These are phyloP conservation scores for Formicarius rufipectus DNA, from an alignment of 2,113 vertebrate genomes.

Conservation along the genomic window DNA sequence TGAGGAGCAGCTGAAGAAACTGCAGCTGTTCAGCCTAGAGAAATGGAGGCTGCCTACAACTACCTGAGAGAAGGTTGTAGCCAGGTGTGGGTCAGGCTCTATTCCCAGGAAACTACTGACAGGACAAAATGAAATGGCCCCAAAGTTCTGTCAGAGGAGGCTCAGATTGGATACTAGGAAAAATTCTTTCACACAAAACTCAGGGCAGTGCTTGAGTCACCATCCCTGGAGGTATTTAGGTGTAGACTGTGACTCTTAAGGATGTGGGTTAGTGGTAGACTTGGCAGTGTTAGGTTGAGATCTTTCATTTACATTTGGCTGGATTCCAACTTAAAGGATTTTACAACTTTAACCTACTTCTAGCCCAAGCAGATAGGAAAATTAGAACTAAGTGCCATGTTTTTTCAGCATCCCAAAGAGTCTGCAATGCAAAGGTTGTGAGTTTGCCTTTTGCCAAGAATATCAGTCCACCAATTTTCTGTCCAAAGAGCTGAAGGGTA, in stretches of 20 bases:
- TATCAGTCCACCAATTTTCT: background rate
- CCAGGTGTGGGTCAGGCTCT: background rate
- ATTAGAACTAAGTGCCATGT: background rate
- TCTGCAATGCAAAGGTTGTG: background rate
- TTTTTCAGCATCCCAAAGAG: background rate
- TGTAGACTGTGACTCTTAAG: fast-evolving
- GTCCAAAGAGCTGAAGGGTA: background rate
- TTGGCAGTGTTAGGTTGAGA: background rate
- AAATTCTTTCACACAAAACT: background rate
- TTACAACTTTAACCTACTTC: background rate
- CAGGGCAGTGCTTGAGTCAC: background rate
- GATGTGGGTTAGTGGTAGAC: background rate
- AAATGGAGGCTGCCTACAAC: background rate
- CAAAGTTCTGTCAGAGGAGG: background rate
- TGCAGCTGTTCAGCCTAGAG: background rate
- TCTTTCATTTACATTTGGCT: background rate
- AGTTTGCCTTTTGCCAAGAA: background rate
- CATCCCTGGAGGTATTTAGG: background rate
- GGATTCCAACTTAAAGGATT: background rate
- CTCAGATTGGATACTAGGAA: background rate
- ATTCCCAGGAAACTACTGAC: fast-evolving
- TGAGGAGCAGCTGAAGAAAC: background rate
- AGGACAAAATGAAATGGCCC: background rate
- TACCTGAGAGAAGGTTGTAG: background rate
- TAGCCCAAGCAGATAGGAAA: background rate